Evolutionary conservation across 2,888 invertebrate species (phyloP).

Genomic region (Lobophora halterata): DNA sequence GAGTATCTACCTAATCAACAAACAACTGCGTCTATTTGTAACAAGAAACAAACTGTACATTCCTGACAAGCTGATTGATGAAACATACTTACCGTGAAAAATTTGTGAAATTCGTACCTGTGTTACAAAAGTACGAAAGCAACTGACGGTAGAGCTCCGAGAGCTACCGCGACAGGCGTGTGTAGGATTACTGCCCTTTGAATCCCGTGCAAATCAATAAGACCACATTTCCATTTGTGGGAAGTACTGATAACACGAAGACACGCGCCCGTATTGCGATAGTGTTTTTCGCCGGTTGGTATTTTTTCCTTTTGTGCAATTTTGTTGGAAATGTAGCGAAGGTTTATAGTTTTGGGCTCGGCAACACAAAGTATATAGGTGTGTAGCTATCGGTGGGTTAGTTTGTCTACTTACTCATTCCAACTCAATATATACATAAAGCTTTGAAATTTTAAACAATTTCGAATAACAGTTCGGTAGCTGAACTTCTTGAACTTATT

Average conservation of each 20-base stretch:
- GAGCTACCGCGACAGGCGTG: conserved; percentile 36
- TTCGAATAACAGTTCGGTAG: too few relatives aligned
- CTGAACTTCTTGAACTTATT: too few relatives aligned
- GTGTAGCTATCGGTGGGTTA: conserved; percentile 10
- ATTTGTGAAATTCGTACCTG: conserved; percentile 14
- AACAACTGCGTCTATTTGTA: conserved; percentile 37
- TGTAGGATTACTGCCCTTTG: conserved; percentile 33
- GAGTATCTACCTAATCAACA: too few relatives aligned
- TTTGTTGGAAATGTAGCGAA: conserved; percentile 13
- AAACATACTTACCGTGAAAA: conserved; percentile 32
- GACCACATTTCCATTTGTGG: conserved; percentile 29
- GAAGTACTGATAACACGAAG: conserved; percentile 29
- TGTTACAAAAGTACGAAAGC: conserved; percentile 28
- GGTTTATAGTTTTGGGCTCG: conserved; percentile 19
- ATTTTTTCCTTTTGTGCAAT: conserved; percentile 17
- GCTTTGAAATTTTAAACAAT: neutral
- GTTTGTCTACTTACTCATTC: too few relatives aligned
- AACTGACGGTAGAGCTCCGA: conserved; percentile 21
- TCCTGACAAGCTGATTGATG: conserved; percentile 31
- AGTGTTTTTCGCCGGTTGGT: conserved; percentile 11
- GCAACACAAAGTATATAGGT: conserved; percentile 7
- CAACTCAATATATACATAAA: too few relatives aligned
- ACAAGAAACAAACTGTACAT: conserved; percentile 23
- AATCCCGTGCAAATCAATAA: conserved; percentile 39
- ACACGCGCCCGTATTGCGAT: conserved; percentile 18